phyloP scores from a whole-genome alignment of 2,797 vertebrate species.

The Intellagama lesueurii region DNA sequence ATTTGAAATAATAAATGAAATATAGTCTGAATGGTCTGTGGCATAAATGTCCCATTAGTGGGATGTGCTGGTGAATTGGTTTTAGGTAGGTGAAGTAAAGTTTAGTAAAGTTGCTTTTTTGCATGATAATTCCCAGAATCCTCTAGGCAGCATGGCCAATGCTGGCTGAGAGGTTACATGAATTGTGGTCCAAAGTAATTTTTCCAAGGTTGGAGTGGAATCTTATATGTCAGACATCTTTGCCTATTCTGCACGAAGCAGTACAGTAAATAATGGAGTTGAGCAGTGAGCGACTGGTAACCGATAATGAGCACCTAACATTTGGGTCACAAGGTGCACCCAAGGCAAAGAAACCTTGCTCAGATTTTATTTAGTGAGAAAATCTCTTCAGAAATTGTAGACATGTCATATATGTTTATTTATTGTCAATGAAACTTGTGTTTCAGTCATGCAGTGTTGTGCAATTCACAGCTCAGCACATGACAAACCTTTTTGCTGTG shows the following conservation, averaged over 20 bases:
- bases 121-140: too few species aligned
- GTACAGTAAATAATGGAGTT: background rate
- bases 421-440: background rate
- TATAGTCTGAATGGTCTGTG: background rate
- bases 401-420: constrained; percentile 1
- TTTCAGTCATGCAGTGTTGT: background rate
- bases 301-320: too few species aligned
- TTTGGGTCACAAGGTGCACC: too few species aligned
- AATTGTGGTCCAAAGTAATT: too few species aligned
- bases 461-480: background rate
- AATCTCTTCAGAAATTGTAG: background rate
- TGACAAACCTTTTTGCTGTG: background rate
- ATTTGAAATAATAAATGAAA: background rate
- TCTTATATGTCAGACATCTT: background rate
- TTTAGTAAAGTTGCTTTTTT: too few species aligned
- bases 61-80: background rate
- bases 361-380: background rate
- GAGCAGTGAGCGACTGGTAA: background rate
- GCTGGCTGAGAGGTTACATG: too few species aligned
- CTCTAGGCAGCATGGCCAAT: too few species aligned
- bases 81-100: background rate
- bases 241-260: background rate
- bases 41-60: background rate
- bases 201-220: background rate
- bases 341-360: background rate